phyloP scores from a whole-genome alignment of 1,140 invertebrate genomes.

The Drosophila sucinea region DNA sequence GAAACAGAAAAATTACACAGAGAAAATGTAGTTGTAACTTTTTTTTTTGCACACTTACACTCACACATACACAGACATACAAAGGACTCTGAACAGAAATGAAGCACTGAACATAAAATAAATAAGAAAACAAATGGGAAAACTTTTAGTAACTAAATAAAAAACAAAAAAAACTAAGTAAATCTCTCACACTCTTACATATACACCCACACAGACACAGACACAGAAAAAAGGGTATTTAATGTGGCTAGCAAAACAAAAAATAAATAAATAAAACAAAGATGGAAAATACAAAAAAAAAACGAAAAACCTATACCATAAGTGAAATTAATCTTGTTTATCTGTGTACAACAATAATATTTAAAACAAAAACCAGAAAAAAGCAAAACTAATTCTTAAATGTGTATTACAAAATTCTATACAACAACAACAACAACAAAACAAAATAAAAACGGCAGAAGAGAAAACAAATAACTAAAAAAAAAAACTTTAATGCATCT shows the following conservation, averaged over 20 bases:
- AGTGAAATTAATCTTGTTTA: constrained; percentile 75
- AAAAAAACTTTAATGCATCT: not conserved
- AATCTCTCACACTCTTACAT: constrained; percentile 10
- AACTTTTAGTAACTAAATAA: constrained; percentile 46
- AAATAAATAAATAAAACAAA: constrained; percentile 32
- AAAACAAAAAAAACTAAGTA: constrained; percentile 14
- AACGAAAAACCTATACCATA: constrained; percentile 42
- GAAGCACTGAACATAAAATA: constrained; percentile 60
- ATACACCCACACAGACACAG: constrained; percentile 5
- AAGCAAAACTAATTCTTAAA: constrained; percentile 62
- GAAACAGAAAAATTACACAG: not conserved
- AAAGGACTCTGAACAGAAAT: constrained; percentile 8
- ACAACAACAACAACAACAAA: constrained; percentile 15
- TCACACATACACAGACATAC: constrained; percentile 17
- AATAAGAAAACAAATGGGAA: not conserved
- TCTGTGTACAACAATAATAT: constrained; percentile 80
- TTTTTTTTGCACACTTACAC: constrained; percentile 15
- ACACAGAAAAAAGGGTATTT: constrained; percentile 15
- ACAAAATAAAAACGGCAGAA: constrained; percentile 1
- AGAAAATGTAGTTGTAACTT: constrained; percentile 14
- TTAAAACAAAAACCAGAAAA: constrained; percentile 35
- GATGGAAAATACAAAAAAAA: constrained; percentile 41
- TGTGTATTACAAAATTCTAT: constrained; percentile 70
- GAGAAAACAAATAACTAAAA: not conserved
- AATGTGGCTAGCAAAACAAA: constrained; percentile 41